A percentile compares a stretch with the other conserved stretches of the same genome.
These are phyloP conservation scores for Noctua pronuba DNA, from an alignment of 2,888 invertebrate species.

Conservation along the genomic window DNA sequence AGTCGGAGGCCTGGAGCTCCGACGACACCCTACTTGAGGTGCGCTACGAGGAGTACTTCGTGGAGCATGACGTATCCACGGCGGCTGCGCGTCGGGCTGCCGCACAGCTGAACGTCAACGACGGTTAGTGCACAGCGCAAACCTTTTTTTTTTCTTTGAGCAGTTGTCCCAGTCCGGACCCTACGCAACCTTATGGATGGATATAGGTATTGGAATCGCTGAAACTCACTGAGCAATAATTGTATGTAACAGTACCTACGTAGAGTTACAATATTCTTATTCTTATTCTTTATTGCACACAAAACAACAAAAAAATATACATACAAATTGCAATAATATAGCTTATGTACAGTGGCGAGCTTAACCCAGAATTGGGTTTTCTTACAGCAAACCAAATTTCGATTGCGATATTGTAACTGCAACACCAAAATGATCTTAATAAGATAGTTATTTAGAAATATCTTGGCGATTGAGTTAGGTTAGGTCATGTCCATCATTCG, in stretches of 20 bases:
- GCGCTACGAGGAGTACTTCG: slow-evolving; percentile 90
- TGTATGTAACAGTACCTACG: neutral
- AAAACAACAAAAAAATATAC: too few species aligned
- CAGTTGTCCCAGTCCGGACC: neutral
- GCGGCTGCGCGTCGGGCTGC: slow-evolving; percentile 90
- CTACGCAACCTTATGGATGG: neutral
- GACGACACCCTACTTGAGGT: slow-evolving; percentile 74
- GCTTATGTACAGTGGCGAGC: too few species aligned
- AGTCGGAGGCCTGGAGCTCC: slow-evolving; percentile 60
- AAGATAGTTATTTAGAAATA: neutral
- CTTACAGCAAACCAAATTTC: too few species aligned
- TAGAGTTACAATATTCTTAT: too few species aligned
- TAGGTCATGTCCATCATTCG: neutral
- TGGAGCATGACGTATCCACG: slow-evolving; percentile 92
- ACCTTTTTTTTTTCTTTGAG: neutral
- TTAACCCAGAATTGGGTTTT: too few species aligned
- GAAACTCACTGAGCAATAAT: neutral
- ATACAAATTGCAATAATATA: too few species aligned
- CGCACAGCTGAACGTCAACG: slow-evolving; percentile 79
- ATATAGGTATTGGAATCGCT: neutral
- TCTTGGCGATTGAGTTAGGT: neutral
- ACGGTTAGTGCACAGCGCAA: slow-evolving; percentile 69
- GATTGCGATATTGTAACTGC: too few species aligned
- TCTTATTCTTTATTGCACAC: too few species aligned
- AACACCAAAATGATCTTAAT: neutral